A percentile compares a stretch with the other conserved stretches of the same genome.
Evolutionary conservation across 2,888 invertebrate species (phyloP).

Genomic region (Steinernema hermaphroditum): DNA sequence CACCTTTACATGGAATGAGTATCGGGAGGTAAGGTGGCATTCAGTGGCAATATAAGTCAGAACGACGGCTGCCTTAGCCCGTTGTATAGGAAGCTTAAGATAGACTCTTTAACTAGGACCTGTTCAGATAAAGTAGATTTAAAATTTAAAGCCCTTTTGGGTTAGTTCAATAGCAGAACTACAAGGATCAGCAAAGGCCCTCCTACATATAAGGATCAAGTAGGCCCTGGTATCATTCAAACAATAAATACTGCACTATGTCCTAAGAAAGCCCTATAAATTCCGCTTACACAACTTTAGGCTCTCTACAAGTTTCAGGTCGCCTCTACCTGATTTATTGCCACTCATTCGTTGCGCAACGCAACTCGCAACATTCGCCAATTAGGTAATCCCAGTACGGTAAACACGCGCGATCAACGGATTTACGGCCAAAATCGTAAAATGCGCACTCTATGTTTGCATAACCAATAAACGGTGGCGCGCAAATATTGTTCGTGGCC

Average conservation of each 20-base stretch:
- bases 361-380: not conserved
- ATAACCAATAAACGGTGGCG: constrained; percentile 30
- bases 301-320: not conserved
- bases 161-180: too few relatives aligned
- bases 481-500: constrained; percentile 27
- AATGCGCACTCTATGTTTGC: constrained; percentile 13
- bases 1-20: not conserved
- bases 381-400: constrained; percentile 24
- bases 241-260: too few relatives aligned
- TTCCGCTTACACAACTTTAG: constrained; percentile 17
- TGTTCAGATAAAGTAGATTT: too few relatives aligned
- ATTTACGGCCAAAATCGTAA: constrained; percentile 29
- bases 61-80: too few relatives aligned
- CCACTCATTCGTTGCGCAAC: constrained; percentile 5
- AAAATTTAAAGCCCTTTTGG: too few relatives aligned
- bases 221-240: too few relatives aligned
- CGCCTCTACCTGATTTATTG: not conserved
- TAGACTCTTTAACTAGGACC: too few relatives aligned
- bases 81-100: too few relatives aligned
- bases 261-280: not conserved
- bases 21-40: too few relatives aligned
- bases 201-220: too few relatives aligned
- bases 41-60: too few relatives aligned
- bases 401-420: constrained; percentile 4
- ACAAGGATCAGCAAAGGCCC: too few relatives aligned